Percentiles rank a stretch among this genome's conserved stretches.
These are phyloP conservation scores for Aramus guarauna DNA, from an alignment of 2,113 vertebrate species.

Conservation along the genomic window DNA sequence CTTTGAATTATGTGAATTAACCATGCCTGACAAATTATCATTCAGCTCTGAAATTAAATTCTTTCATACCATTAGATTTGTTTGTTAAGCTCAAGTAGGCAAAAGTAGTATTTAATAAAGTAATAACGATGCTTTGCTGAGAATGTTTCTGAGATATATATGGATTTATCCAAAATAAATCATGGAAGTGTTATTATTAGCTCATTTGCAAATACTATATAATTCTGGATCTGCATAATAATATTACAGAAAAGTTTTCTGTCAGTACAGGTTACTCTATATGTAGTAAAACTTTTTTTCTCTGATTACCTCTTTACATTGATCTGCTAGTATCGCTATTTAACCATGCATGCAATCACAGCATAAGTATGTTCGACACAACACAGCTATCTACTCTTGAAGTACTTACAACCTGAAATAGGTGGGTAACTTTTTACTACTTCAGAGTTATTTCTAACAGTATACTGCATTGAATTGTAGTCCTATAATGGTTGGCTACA, in stretches of 20 bases:
- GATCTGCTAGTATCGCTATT: neutral
- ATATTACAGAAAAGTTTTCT: conserved; percentile 30
- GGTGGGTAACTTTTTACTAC: neutral
- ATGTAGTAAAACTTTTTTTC: conserved; percentile 9
- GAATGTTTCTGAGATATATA: conserved; percentile 68
- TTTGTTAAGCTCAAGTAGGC: conserved; percentile 81
- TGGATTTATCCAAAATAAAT: conserved; percentile 70
- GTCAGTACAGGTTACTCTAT: neutral
- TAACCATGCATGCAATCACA: neutral
- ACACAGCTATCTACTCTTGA: neutral
- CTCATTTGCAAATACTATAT: conserved; percentile 50
- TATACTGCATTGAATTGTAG: neutral
- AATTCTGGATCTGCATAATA: conserved; percentile 19
- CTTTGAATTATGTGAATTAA: conserved; percentile 85
- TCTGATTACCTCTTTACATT: neutral
- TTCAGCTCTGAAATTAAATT: conserved; percentile 85
- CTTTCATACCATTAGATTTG: conserved; percentile 83
- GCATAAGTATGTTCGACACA: neutral
- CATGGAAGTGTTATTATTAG: conserved; percentile 63
- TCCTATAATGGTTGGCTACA: neutral
- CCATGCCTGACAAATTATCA: conserved; percentile 83
- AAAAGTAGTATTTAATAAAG: conserved; percentile 80
- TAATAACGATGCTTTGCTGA: conserved; percentile 72
- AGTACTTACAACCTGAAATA: neutral
- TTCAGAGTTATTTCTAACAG: neutral